A percentile compares a stretch with the other conserved stretches of the same genome.
Evolutionary conservation across 1,140 invertebrate genomes (phyloP).

Genomic region (Berghia stephanieae): DNA sequence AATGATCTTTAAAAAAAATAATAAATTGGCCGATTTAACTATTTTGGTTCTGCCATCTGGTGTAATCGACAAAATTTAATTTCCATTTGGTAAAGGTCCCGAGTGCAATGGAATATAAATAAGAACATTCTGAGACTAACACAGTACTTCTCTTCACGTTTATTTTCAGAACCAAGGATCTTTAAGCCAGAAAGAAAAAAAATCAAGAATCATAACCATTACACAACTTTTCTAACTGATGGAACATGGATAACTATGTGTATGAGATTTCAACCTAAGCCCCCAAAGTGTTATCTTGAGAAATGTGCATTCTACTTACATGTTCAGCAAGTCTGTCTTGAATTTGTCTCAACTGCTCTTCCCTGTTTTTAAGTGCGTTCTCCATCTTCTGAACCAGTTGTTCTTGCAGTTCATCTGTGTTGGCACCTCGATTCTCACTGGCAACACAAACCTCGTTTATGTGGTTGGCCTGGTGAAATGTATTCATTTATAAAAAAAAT

Average conservation of each 20-base stretch:
- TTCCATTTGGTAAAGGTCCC: no score
- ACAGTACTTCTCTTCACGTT: not conserved
- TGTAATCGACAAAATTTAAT: no score
- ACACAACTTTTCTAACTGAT: not conserved
- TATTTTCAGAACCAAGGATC: not conserved
- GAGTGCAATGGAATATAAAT: no score
- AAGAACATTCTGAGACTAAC: no score
- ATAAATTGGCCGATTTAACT: no score
- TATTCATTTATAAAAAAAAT: not conserved
- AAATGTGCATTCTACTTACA: constrained; percentile 42
- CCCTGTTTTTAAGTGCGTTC: constrained; percentile 59
- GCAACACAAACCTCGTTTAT: constrained; percentile 60
- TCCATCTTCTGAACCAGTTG: constrained; percentile 60
- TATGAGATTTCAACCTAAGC: not conserved
- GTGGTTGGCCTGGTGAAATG: constrained; percentile 51
- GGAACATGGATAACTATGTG: not conserved
- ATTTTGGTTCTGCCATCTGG: no score
- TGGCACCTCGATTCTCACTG: constrained; percentile 54
- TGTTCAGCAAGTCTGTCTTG: constrained; percentile 58
- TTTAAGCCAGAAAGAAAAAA: not conserved
- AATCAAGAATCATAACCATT: not conserved
- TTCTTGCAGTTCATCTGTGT: constrained; percentile 55
- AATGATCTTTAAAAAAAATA: no score
- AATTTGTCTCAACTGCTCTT: constrained; percentile 55
- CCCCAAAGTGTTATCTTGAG: not conserved